Conservation (phyloP, 2,797 vertebrate species). For the Mallotus villosus region DNA sequence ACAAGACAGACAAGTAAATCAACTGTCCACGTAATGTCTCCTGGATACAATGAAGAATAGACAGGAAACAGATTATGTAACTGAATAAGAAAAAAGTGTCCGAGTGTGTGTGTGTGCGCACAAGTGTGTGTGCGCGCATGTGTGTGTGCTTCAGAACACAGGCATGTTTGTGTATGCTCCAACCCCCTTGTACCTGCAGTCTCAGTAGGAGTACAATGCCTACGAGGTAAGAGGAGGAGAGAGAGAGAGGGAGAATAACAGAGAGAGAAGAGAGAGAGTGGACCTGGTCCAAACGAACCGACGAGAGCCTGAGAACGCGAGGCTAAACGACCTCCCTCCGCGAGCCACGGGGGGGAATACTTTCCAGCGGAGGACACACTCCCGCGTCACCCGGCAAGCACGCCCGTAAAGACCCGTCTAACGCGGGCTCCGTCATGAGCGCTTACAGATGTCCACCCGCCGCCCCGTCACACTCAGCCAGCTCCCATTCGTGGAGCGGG, state of each 20-base stretch:
- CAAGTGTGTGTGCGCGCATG: neutral
- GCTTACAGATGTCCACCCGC: conserved; percentile 36
- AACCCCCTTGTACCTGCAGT: neutral
- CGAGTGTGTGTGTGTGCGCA: neutral
- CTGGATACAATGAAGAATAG: neutral
- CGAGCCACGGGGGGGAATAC: conserved; percentile 53
- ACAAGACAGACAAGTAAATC: neutral
- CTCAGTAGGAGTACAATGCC: neutral
- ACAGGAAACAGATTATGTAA: too few relatives aligned
- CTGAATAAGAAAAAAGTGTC: neutral
- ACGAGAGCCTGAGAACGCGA: neutral
- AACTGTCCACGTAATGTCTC: neutral
- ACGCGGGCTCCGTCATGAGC: conserved; percentile 12
- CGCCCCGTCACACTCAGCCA: conserved; percentile 42
- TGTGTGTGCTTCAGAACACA: neutral
- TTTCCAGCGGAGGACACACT: conserved; percentile 64
- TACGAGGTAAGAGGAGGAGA: neutral
- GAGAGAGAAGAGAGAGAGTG: neutral
- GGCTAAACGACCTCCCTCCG: conserved; percentile 22
- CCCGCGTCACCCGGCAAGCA: conserved; percentile 38
- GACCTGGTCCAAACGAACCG: neutral
- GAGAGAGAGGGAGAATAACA: neutral
- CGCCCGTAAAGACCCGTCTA: conserved; percentile 35
- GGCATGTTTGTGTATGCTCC: neutral
- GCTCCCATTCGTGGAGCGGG: conserved; percentile 41